Percentiles rank a stretch among this genome's conserved stretches.
phyloP scores from a whole-genome alignment of 2,113 vertebrate genomes.

The Cranoglanis bouderius region DNA sequence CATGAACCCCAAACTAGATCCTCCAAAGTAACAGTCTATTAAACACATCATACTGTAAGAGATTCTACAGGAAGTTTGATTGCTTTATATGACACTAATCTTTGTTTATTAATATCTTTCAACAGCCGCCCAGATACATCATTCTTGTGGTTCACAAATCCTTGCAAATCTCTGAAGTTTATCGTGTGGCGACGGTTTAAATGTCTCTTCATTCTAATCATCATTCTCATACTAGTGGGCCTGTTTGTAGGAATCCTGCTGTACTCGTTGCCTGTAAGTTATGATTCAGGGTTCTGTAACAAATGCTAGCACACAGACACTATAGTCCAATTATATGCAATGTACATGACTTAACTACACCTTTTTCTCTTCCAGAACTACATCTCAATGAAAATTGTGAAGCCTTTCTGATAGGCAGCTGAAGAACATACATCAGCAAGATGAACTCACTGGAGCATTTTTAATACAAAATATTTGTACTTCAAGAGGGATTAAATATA shows the following conservation, averaged over 20 bases:
- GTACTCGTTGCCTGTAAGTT: slow-evolving; percentile 92
- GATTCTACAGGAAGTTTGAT: neutral
- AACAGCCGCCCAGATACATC: slow-evolving; percentile 94
- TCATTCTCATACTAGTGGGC: slow-evolving; percentile 81
- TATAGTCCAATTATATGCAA: neutral
- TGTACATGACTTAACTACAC: neutral
- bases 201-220: slow-evolving; percentile 87
- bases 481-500: neutral
- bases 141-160: slow-evolving; percentile 99
- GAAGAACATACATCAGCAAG: neutral
- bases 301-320: neutral
- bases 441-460: neutral
- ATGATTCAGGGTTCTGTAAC: neutral
- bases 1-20: slow-evolving; percentile 95
- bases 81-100: slow-evolving; percentile 22
- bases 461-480: neutral
- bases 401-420: slow-evolving; percentile 65
- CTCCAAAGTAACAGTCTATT: slow-evolving; percentile 83
- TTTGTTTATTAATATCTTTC: neutral
- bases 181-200: slow-evolving; percentile 94
- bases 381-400: slow-evolving; percentile 96
- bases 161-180: slow-evolving; percentile 97
- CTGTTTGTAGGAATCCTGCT: slow-evolving; percentile 89
- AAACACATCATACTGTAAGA: neutral
- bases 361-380: slow-evolving; percentile 78